A percentile compares a stretch with the other conserved stretches of the same genome.
These are phyloP conservation scores for Kradibia gibbosae DNA, from an alignment of 1,140 invertebrate species.

Conservation along the genomic window DNA sequence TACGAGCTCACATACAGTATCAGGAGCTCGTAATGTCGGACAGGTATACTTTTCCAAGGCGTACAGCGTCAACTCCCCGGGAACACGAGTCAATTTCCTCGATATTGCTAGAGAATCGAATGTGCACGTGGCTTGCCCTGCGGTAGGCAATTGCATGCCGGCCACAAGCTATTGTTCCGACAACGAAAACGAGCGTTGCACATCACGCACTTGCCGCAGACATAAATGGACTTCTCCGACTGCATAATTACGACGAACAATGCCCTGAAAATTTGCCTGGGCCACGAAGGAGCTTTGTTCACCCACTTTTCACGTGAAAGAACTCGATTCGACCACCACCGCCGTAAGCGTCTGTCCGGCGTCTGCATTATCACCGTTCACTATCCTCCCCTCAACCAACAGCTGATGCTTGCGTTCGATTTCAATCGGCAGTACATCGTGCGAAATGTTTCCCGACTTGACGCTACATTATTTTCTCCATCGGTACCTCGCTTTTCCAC, in stretches of 20 bases:
- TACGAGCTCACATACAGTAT: not conserved
- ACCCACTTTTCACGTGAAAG: conserved; percentile 62
- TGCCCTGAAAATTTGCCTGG: conserved; percentile 9
- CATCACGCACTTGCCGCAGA: not conserved
- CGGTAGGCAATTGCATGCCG: not conserved
- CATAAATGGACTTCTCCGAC: not conserved
- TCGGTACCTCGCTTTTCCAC: not conserved
- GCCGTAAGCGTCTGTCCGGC: too few species aligned
- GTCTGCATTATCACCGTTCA: not conserved
- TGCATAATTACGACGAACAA: conserved; percentile 19
- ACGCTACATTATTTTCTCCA: not conserved
- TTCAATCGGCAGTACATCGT: not conserved
- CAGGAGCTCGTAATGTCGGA: conserved; percentile 48
- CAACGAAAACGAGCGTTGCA: not conserved
- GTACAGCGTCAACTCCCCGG: too few species aligned
- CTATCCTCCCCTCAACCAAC: not conserved
- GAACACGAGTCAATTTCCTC: too few species aligned
- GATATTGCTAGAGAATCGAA: not conserved
- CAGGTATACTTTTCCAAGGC: conserved; percentile 50
- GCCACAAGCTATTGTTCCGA: not conserved
- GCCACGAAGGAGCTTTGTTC: conserved; percentile 51
- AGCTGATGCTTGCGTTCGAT: not conserved
- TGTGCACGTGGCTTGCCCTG: not conserved
- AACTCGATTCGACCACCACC: not conserved
- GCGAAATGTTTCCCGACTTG: too few species aligned